Evolutionary conservation across 2,888 invertebrate genomes (phyloP).

Genomic region (Drosophila subsilvestris): DNA sequence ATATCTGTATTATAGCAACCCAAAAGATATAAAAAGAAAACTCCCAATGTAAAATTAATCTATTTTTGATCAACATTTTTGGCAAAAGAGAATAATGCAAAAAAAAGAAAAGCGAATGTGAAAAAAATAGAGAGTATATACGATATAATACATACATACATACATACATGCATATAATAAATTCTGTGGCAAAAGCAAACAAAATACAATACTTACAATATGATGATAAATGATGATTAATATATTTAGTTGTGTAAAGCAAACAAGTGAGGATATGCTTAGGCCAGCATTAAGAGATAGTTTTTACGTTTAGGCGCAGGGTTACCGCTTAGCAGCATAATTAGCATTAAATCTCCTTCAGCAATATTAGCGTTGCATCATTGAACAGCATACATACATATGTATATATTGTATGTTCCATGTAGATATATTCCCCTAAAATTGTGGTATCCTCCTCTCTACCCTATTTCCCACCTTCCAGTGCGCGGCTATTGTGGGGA

Average conservation of each 20-base stretch:
- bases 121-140: conserved; percentile 11
- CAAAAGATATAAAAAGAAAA: background rate
- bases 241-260: background rate
- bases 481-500: conserved; percentile 5
- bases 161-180: conserved; percentile 23
- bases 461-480: conserved; percentile 17
- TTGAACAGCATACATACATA: background rate
- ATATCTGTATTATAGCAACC: conserved; percentile 1
- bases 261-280: conserved; percentile 3
- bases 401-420: background rate
- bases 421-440: background rate
- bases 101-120: conserved; percentile 60
- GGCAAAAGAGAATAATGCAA: conserved; percentile 30
- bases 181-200: conserved; percentile 30
- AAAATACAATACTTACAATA: conserved; percentile 19
- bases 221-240: conserved; percentile 2
- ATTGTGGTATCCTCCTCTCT: conserved; percentile 3
- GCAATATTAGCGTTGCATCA: conserved; percentile 13
- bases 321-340: conserved; percentile 28
- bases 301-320: conserved; percentile 16
- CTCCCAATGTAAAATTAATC: conserved; percentile 38
- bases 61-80: conserved; percentile 74
- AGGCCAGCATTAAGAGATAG: conserved; percentile 13
- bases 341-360: conserved; percentile 9
- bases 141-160: conserved; percentile 29